These are phyloP conservation scores for Lithobates sylvaticus DNA, from an alignment of 2,797 vertebrate genomes.

Conservation along the genomic window DNA sequence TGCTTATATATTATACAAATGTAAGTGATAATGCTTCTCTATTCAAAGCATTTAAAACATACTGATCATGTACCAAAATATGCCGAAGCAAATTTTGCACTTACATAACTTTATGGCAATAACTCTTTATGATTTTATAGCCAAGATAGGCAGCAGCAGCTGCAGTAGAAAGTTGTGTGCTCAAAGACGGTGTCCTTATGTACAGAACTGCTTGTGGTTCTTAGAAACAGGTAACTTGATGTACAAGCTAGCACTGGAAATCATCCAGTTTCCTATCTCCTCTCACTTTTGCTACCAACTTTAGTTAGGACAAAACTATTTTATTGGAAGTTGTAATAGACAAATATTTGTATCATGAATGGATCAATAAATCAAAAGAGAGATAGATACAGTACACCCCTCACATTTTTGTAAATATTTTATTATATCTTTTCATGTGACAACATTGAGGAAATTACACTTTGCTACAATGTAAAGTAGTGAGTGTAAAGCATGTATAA, in stretches of 20 bases:
- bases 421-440: too few species aligned
- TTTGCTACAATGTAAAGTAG: too few species aligned
- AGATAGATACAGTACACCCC: too few species aligned
- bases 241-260: conserved; percentile 49
- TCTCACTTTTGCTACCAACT: conserved; percentile 49
- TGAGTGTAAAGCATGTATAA: too few species aligned
- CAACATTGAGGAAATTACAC: too few species aligned
- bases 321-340: conserved; percentile 16
- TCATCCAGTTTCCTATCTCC: conserved; percentile 27
- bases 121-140: conserved; percentile 53
- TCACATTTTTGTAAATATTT: too few species aligned
- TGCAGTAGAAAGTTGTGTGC: conserved; percentile 22
- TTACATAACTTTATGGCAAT: conserved; percentile 55
- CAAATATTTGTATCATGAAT: not conserved
- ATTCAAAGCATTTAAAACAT: conserved; percentile 60
- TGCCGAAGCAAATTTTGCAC: conserved; percentile 45
- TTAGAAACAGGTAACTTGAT: conserved; percentile 60
- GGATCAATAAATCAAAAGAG: not conserved
- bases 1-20: conserved; percentile 28
- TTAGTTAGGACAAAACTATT: conserved; percentile 24
- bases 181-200: conserved; percentile 26
- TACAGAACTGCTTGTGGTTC: conserved; percentile 38
- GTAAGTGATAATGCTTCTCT: conserved; percentile 46
- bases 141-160: conserved; percentile 44
- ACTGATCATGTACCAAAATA: conserved; percentile 45